Base-by-base conservation (phyloP, 2,888 invertebrate species). In the Baccha elongata region DNA sequence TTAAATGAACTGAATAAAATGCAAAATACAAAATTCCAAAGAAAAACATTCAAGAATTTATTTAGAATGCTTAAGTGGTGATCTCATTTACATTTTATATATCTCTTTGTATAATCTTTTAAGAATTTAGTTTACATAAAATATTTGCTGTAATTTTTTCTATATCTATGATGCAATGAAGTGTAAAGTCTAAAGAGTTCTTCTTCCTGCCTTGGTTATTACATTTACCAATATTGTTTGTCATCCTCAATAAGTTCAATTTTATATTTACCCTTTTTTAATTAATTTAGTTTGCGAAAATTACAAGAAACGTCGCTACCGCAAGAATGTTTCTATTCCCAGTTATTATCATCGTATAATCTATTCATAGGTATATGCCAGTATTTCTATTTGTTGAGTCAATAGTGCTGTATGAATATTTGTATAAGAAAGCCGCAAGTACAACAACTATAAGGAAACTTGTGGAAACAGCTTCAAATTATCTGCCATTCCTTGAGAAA, bases 301-400 rank as follows among this genome's bases (percentile, higher is more conserved):
- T 21, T 13, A 40, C 23, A 55, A 40, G 37, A 15, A 37, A 5
- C 48, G 13, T 13, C n/a, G 21, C n/a, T 35, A 11, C n/a, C 53
- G 8, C 29, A 32, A 32, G 29, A 37, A 19, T 37, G 21, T 21
- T 13, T 7, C n/a, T 0, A 21, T 21, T 10, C n/a, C 11, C 17
- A 55, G 13, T 21, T 21, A 68, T 53, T 67, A 44, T 44, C 29
- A 44, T 67, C 23, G 42, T 53, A n/a, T n/a, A 53, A 67, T 67
- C 52, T 40, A 29, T 17, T 53, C 21, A 1, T 42, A 19, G 11
- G 2, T 29, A n/a, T 17, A 26, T 13, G 15, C n/a, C 10, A 50
- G 40, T 50, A 60, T 44, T 60, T 50, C n/a, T 37, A 23, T 48
- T 40, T 40, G 40, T 67, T 32, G 53, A 53, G 53, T 44, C 53